These are phyloP conservation scores for Lasioglossum leucozonium DNA, from an alignment of 2,888 invertebrate genomes.

Conservation along the genomic window DNA sequence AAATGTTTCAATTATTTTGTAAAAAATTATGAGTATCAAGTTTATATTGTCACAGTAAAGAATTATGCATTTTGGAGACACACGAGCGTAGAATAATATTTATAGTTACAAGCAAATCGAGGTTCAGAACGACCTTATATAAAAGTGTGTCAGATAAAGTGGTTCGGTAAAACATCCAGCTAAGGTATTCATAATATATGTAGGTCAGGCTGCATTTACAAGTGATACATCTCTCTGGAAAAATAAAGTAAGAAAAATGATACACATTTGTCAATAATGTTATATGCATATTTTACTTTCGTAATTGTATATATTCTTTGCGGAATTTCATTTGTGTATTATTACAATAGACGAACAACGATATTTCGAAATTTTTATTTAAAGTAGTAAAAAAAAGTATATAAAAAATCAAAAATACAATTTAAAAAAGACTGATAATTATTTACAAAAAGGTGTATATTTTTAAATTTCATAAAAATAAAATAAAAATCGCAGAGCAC, in stretches of 20 bases:
- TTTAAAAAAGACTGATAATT: background rate
- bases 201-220: conserved; percentile 31
- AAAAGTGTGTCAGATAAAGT: conserved; percentile 27
- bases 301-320: background rate
- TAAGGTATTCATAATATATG: conserved; percentile 24
- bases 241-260: conserved; percentile 8
- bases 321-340: background rate
- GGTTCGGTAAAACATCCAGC: conserved; percentile 27
- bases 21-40: background rate
- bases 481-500: no score
- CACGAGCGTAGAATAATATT: background rate
- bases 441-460: background rate
- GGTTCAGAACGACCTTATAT: conserved; percentile 1
- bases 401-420: background rate
- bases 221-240: background rate
- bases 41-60: background rate
- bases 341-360: background rate
- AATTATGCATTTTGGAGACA: background rate
- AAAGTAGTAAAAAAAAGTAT: no score
- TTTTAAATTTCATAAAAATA: no score
- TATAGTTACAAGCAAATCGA: background rate
- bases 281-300: background rate
- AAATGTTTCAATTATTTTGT: background rate
- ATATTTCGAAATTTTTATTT: background rate
- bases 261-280: background rate